Evolutionary conservation across 1,140 invertebrate species (phyloP), one percentile per base, ranked within the genome.

Genomic region (Coenobita brevimanus): DNA sequence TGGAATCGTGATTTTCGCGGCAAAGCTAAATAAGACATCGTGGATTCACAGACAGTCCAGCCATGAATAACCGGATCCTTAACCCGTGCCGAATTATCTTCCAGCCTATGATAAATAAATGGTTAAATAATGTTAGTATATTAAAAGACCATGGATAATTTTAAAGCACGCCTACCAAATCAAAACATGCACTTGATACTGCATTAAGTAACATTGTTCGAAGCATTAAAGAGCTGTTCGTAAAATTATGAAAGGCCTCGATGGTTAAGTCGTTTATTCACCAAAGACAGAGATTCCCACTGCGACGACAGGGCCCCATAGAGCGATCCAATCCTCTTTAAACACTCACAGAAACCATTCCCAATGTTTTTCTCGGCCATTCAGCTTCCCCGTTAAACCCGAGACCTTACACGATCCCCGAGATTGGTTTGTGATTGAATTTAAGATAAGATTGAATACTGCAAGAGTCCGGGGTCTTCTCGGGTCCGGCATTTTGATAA

Each of bases 1-100:
- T 81, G 85, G 85, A 87, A 87, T 87, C 85, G 85, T 87, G 85
- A 81, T 87, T 87, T 87, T 81, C 76, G 64, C 85, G 78, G 85
- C 50, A 71, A 81, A 87, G 76, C 43, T 87, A 87, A 87, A 80
- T 87, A 87, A 87, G 85, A 71, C 78, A 80, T 87, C 64, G 33
- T 57, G 62, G 21, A 33, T 30, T 50, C 17, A 50, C 27, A 38
- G 64, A 57, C 50, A 57, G 36, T 50, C 81, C 50, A 24, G 67
- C 21, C 54, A 50, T 71, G 38, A 71, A 50, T 54, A 6, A 10
- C 46, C 57, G 57, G 50, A 17, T 80, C 67, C 36, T 33, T 17
- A 33, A 21, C 33, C 33, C 17, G 27, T 17, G 17, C 33, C 30
- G 24, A 15, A 17, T 30, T 30, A 17, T n/a, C n/a, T n/a, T n/a